phyloP scores from a whole-genome alignment of 2,797 vertebrate species.

The Rhabdomys pumilio region DNA sequence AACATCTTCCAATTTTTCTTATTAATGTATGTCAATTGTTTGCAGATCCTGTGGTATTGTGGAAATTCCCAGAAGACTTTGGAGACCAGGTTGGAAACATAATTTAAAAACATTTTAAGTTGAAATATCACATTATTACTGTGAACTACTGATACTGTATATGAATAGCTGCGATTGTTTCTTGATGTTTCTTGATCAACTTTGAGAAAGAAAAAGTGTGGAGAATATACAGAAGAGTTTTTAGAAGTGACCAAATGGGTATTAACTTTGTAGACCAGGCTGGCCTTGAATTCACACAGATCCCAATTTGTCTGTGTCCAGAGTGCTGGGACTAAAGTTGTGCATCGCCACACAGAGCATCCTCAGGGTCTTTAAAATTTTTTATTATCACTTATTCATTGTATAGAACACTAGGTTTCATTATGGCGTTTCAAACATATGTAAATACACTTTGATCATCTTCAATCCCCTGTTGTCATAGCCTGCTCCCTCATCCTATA shows the following conservation, averaged over 20 bases:
- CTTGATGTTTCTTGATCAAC: neutral
- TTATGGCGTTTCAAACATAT: neutral
- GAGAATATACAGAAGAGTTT: neutral
- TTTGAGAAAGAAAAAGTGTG: neutral
- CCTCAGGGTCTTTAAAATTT: neutral
- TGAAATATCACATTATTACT: neutral
- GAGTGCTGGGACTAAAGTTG: neutral
- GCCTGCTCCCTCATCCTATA: too few relatives aligned
- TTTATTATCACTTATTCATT: neutral
- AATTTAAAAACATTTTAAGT: conserved; percentile 67
- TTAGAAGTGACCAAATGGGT: neutral
- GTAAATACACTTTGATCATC: neutral
- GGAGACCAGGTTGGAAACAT: conserved; percentile 97
- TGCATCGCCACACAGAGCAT: neutral
- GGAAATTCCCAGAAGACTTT: conserved; percentile 99
- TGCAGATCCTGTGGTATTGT: conserved; percentile 99
- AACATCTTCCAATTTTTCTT: conserved; percentile 92
- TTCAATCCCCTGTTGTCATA: neutral
- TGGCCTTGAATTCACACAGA: neutral
- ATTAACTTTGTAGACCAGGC: neutral
- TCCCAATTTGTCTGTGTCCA: neutral
- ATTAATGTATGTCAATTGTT: conserved; percentile 98
- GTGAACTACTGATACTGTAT: neutral
- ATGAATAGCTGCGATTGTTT: neutral
- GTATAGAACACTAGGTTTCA: neutral